phyloP scores from a whole-genome alignment of 2,888 invertebrate species.

The Hoplodrina ambigua region DNA sequence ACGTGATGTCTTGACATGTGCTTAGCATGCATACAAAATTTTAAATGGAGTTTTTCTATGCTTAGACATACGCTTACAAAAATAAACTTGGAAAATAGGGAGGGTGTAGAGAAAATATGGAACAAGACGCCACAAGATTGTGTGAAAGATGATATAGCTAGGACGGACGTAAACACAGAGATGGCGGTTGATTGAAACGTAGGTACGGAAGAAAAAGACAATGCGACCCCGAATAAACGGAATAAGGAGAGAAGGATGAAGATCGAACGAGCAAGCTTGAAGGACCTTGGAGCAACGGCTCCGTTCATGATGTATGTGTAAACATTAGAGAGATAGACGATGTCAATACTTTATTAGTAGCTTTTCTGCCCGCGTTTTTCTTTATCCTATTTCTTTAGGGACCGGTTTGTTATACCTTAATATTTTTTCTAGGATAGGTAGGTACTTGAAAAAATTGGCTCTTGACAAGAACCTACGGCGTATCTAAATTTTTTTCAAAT shows the following conservation, averaged over 20 bases:
- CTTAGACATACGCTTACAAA: conserved; percentile 29
- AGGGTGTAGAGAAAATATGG: conserved; percentile 1
- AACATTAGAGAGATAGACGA: conserved; percentile 16
- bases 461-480: too few species aligned
- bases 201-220: conserved; percentile 4
- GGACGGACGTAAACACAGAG: background rate
- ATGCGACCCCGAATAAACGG: conserved; percentile 1
- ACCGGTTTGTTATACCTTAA: background rate
- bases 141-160: background rate
- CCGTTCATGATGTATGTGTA: conserved; percentile 4
- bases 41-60: conserved; percentile 41
- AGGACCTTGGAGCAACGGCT: conserved; percentile 11
- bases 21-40: conserved; percentile 43
- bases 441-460: background rate
- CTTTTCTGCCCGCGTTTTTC: conserved; percentile 1
- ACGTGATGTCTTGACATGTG: conserved; percentile 49
- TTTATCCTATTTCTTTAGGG: conserved; percentile 17
- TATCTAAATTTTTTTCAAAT: background rate
- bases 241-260: background rate
- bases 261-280: conserved; percentile 34
- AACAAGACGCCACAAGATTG: background rate
- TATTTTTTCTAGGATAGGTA: too few species aligned
- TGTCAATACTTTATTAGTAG: conserved; percentile 7
- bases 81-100: conserved; percentile 5
- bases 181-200: conserved; percentile 1